phyloP scores from a whole-genome alignment of 1,140 invertebrate genomes.

The Yoshiicerus persimilis region DNA sequence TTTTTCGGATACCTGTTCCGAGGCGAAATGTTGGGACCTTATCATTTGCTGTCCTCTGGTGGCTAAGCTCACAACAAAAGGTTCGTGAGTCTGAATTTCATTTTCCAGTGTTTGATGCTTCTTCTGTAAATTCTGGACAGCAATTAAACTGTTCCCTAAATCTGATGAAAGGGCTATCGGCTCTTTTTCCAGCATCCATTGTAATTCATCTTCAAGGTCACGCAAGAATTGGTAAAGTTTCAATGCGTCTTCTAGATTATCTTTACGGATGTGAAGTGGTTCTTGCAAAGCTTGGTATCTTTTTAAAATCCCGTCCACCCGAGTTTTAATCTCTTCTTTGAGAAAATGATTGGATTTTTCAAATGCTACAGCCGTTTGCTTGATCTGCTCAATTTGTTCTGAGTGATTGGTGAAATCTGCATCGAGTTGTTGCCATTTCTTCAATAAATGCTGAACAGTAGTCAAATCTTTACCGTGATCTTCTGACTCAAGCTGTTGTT shows the following conservation, averaged over 20 bases:
- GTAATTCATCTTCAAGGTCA: constrained; percentile 82
- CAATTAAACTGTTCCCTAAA: constrained; percentile 75
- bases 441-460: constrained; percentile 78
- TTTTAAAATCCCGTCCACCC: constrained; percentile 37
- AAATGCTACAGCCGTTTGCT: constrained; percentile 72
- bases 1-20: constrained; percentile 67
- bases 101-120: constrained; percentile 87
- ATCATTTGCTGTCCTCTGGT: constrained; percentile 75
- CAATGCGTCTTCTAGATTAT: constrained; percentile 85
- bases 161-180: constrained; percentile 76
- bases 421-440: constrained; percentile 80
- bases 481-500: constrained; percentile 75
- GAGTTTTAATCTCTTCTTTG: constrained; percentile 75
- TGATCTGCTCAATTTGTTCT: constrained; percentile 74
- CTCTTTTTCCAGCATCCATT: constrained; percentile 84
- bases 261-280: constrained; percentile 82
- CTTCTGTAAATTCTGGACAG: constrained; percentile 95
- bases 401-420: constrained; percentile 76
- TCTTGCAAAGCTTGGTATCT: constrained; percentile 82
- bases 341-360: constrained; percentile 78
- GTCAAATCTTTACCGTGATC: constrained; percentile 79
- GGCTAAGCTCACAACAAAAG: constrained; percentile 70
- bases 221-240: constrained; percentile 80
- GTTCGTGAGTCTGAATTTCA: constrained; percentile 78
- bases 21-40: constrained; percentile 79